A percentile compares a stretch with the other conserved stretches of the same genome.
phyloP scores from a whole-genome alignment of 2,888 invertebrate genomes.

The Cryptus armator region DNA sequence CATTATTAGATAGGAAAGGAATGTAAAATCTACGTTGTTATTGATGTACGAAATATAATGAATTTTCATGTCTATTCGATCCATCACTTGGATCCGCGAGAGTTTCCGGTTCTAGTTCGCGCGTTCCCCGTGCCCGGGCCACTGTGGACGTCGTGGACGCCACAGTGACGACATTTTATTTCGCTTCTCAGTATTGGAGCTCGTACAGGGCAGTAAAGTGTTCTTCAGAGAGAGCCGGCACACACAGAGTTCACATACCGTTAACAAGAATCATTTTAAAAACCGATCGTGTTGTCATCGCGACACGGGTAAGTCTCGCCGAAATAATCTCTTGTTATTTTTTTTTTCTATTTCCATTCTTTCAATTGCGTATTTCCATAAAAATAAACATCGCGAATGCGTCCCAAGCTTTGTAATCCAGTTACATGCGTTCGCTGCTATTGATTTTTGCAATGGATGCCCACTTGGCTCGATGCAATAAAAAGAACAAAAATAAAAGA shows the following conservation, averaged over 20 bases:
- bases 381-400: conserved; percentile 31
- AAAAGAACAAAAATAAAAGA: conserved; percentile 5
- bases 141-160: conserved; percentile 40
- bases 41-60: no score
- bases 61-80: background rate
- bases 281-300: conserved; percentile 16
- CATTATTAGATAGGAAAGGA: background rate
- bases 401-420: conserved; percentile 29
- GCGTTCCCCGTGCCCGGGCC: conserved; percentile 26
- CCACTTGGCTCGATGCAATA: conserved; percentile 5
- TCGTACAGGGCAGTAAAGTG: background rate
- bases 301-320: conserved; percentile 15
- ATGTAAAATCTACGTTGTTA: background rate
- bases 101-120: conserved; percentile 49
- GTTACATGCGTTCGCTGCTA: conserved; percentile 42
- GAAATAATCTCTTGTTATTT: background rate
- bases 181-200: conserved; percentile 26
- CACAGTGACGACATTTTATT: conserved; percentile 62
- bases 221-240: conserved; percentile 6
- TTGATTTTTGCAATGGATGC: conserved; percentile 67
- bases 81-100: background rate
- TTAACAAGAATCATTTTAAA: conserved; percentile 6
- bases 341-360: background rate
- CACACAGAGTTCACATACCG: conserved; percentile 16
- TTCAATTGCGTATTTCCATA: background rate